phyloP scores from a whole-genome alignment of 2,113 vertebrate genomes.

The Symphodus melops region DNA sequence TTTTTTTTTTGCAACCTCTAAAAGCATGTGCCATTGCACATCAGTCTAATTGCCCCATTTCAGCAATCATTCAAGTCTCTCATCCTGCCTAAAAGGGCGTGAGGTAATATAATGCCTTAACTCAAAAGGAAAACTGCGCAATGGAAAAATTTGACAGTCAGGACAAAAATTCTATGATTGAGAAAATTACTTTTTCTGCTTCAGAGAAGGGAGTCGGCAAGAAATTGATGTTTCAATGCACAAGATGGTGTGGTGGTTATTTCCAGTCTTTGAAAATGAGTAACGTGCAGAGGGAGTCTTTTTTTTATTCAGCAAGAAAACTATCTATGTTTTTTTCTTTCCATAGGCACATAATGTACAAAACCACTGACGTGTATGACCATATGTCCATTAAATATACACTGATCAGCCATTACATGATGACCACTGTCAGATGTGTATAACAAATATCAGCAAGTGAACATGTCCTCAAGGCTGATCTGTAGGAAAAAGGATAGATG shows the following conservation, averaged over 20 bases:
- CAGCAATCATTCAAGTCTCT: conserved; percentile 46
- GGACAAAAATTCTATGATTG: conserved; percentile 43
- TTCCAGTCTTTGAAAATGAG: background rate
- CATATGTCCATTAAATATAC: background rate
- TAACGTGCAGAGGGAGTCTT: background rate
- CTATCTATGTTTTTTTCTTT: background rate
- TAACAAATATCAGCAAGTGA: too few relatives aligned
- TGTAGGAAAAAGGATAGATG: too few relatives aligned
- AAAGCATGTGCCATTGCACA: conserved; percentile 41
- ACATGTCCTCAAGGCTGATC: too few relatives aligned
- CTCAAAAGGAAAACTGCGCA: conserved; percentile 29
- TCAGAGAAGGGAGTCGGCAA: conserved; percentile 16
- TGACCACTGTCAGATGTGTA: too few relatives aligned
- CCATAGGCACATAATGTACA: background rate
- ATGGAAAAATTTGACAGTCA: conserved; percentile 36
- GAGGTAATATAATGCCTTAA: conserved; percentile 45
- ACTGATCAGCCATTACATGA: too few relatives aligned
- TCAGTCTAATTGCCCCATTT: conserved; percentile 55
- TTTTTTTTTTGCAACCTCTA: conserved; percentile 8
- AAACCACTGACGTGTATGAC: background rate
- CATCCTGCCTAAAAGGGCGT: conserved; percentile 53
- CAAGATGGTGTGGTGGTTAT: background rate
- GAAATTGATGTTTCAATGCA: conserved; percentile 33
- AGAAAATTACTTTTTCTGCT: conserved; percentile 53
- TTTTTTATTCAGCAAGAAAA: background rate